Percentiles rank a stretch among this genome's conserved stretches.
Evolutionary conservation across 2,888 invertebrate genomes (phyloP).

Genomic region (Ommatoiulus sabulosus): DNA sequence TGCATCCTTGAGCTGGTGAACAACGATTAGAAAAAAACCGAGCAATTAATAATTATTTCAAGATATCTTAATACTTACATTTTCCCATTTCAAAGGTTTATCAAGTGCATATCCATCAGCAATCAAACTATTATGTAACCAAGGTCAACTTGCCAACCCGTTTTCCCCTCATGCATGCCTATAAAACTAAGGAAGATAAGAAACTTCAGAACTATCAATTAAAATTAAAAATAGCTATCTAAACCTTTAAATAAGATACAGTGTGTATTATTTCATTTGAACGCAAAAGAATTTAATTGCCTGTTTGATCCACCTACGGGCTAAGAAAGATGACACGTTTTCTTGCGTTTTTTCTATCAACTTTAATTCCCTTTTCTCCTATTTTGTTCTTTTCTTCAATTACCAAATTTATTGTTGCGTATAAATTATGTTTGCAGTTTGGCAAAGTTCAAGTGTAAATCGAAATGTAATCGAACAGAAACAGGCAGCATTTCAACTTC

Average conservation of each 20-base stretch:
- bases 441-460: too few species aligned
- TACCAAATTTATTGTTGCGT: background rate
- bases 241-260: background rate
- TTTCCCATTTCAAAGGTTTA: slow-evolving; percentile 31
- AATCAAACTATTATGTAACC: slow-evolving; percentile 30
- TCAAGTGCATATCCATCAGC: slow-evolving; percentile 29
- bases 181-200: slow-evolving; percentile 33
- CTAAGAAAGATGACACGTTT: background rate
- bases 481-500: background rate
- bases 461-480: background rate
- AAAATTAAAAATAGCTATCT: background rate
- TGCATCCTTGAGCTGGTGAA: background rate
- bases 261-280: background rate
- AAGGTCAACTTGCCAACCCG: slow-evolving; percentile 18
- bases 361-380: background rate
- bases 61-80: slow-evolving; percentile 17
- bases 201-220: slow-evolving; percentile 15
- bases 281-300: background rate
- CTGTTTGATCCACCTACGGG: background rate
- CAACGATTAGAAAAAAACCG: background rate
- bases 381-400: background rate
- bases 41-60: slow-evolving; percentile 18
- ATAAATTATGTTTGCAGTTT: background rate
- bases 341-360: background rate
- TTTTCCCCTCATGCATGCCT: slow-evolving; percentile 11